Evolutionary conservation across 2,888 invertebrate species (phyloP).

Genomic region (Callosobruchus maculatus): DNA sequence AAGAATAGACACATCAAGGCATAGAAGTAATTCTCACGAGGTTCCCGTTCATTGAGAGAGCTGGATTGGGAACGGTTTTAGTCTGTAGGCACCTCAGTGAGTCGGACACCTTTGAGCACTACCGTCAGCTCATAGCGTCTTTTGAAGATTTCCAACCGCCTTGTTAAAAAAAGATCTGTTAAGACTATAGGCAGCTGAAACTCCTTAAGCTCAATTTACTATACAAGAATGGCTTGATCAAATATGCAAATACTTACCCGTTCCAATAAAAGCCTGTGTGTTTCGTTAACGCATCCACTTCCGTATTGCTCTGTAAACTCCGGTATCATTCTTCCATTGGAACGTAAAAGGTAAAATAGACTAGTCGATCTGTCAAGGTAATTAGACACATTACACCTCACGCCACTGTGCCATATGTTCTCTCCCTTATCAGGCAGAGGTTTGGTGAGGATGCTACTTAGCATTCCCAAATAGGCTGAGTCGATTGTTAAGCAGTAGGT

Average conservation of each 20-base stretch:
- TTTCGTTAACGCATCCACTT: background rate
- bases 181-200: too few relatives aligned
- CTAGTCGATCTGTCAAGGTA: slow-evolving; percentile 7
- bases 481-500: slow-evolving; percentile 22
- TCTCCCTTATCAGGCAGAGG: slow-evolving; percentile 11
- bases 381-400: background rate
- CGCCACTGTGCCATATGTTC: background rate
- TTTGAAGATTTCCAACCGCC: too few relatives aligned
- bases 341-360: background rate
- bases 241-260: background rate
- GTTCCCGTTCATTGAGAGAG: too few relatives aligned
- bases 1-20: too few relatives aligned
- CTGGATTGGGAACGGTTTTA: too few relatives aligned
- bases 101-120: too few relatives aligned
- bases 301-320: background rate
- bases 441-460: slow-evolving; percentile 24
- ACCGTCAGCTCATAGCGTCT: too few relatives aligned
- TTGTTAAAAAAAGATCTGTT: too few relatives aligned
- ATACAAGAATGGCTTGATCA: too few relatives aligned
- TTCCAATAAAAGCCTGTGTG: background rate
- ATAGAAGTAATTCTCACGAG: too few relatives aligned
- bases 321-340: background rate
- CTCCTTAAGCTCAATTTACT: too few relatives aligned
- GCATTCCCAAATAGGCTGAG: slow-evolving; percentile 24
- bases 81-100: too few relatives aligned